Conservation (phyloP, 2,113 vertebrate genomes). For the Leptosomus discolor region DNA sequence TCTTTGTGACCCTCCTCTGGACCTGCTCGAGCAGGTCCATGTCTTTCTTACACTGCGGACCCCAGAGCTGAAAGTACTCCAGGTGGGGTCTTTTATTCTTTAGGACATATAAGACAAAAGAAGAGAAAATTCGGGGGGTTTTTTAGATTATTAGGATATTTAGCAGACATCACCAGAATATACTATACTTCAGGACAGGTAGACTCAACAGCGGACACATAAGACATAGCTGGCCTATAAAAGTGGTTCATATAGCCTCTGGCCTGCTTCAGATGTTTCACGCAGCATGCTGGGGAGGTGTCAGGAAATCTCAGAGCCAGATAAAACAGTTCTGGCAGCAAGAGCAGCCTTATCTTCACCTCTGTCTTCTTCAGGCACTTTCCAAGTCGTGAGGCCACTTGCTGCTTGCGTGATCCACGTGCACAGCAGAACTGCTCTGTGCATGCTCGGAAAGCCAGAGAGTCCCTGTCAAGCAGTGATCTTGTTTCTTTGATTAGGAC, state of each 20-base stretch:
- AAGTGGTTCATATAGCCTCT: not conserved
- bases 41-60: too few species aligned
- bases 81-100: too few species aligned
- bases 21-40: too few species aligned
- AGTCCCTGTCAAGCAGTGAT: not conserved
- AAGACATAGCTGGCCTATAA: not conserved
- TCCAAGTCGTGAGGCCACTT: not conserved
- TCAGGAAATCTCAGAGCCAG: not conserved
- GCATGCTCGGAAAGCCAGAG: not conserved
- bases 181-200: not conserved
- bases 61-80: too few species aligned
- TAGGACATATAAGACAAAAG: not conserved
- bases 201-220: not conserved
- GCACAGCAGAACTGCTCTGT: not conserved
- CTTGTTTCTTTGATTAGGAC: not conserved
- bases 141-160: not conserved
- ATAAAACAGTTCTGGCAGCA: not conserved
- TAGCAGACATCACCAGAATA: not conserved
- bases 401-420: accelerated
- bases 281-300: not conserved
- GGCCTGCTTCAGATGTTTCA: not conserved
- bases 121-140: not conserved
- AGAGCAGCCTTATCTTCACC: not conserved
- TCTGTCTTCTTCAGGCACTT: not conserved
- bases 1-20: too few species aligned